phyloP scores from a whole-genome alignment of 2,888 invertebrate species.

The Rhopalosiphum nymphaeae region DNA sequence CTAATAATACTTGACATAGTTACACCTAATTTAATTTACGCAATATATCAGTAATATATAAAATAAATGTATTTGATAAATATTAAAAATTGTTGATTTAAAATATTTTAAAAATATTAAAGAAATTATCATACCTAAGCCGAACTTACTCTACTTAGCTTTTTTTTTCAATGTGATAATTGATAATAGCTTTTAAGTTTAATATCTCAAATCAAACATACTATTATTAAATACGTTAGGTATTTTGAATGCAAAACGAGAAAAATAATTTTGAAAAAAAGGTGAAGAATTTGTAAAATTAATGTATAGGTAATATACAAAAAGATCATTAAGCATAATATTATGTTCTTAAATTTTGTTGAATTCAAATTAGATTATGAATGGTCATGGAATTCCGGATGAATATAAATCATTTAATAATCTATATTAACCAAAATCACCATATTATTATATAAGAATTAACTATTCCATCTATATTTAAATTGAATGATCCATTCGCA shows the following conservation, averaged over 20 bases:
- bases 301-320: not conserved
- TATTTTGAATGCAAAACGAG: not conserved
- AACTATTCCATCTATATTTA: not conserved
- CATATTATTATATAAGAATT: not conserved
- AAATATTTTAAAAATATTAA: not conserved
- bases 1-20: not conserved
- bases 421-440: not conserved
- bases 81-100: not conserved
- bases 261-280: not conserved
- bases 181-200: not conserved
- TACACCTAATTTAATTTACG: not conserved
- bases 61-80: not conserved
- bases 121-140: not conserved
- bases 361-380: not conserved
- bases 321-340: not conserved
- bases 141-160: not conserved
- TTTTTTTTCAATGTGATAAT: not conserved
- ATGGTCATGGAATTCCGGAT: not conserved
- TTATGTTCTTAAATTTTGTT: not conserved
- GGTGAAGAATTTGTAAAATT: too few relatives aligned
- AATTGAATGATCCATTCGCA: not conserved
- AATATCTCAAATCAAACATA: not conserved
- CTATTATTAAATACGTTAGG: not conserved
- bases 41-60: not conserved
- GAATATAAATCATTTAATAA: not conserved